phyloP scores from a whole-genome alignment of 2,888 invertebrate genomes.

The Amblyteles armatorius region DNA sequence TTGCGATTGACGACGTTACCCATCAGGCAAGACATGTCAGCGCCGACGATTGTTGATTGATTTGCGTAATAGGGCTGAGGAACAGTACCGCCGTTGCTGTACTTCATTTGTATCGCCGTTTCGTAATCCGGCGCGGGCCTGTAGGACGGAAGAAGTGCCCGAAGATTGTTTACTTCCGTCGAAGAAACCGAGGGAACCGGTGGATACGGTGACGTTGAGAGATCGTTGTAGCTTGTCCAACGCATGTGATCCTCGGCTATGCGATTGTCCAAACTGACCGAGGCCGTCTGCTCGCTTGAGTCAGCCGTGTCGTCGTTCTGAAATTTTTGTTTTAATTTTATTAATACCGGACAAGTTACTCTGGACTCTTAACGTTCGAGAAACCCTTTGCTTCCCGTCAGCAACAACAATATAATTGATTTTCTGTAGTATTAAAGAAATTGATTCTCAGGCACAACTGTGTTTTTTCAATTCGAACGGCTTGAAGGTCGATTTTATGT shows the following conservation, averaged over 20 bases:
- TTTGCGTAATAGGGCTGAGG: constrained; percentile 81
- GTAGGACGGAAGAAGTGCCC: constrained; percentile 93
- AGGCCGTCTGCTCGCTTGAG: constrained; percentile 80
- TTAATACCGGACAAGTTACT: neutral
- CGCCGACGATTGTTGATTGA: constrained; percentile 81
- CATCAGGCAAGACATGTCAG: constrained; percentile 81
- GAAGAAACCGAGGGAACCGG: constrained; percentile 82
- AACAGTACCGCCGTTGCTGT: constrained; percentile 83
- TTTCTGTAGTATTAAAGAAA: neutral
- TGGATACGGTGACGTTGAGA: constrained; percentile 81
- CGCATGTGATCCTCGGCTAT: constrained; percentile 80
- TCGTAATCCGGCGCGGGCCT: constrained; percentile 98
- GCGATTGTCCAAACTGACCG: constrained; percentile 80
- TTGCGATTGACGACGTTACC: constrained; percentile 80
- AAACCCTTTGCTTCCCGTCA: too few species aligned
- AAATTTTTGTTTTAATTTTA: constrained; percentile 23
- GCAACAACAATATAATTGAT: neutral
- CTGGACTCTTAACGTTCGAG: too few species aligned
- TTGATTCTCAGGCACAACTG: neutral
- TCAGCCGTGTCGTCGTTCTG: constrained; percentile 82
- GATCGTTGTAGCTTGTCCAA: constrained; percentile 83
- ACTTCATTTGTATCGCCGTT: constrained; percentile 95
- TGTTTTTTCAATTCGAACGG: neutral
- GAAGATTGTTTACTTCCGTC: constrained; percentile 86
- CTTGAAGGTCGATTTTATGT: neutral